Evolutionary conservation across 2,113 vertebrate genomes (phyloP).

Genomic region (Fukomys damarensis): DNA sequence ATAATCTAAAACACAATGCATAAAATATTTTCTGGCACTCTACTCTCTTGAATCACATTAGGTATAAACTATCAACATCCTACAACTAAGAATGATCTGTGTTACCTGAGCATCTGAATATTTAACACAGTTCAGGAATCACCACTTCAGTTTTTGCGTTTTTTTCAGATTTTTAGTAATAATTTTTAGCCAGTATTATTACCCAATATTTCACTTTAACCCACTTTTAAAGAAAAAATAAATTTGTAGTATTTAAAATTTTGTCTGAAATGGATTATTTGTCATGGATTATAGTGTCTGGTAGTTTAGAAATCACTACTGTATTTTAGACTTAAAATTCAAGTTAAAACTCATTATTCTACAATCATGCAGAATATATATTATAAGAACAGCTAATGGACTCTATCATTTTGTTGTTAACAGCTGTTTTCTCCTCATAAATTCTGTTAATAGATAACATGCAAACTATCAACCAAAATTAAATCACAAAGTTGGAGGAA

Average conservation of each 20-base stretch:
- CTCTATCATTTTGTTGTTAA: slow-evolving; percentile 76
- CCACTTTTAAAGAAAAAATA: slow-evolving; percentile 24
- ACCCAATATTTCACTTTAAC: neutral
- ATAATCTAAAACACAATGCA: neutral
- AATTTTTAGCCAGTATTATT: neutral
- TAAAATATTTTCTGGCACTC: neutral
- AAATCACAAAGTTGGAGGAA: slow-evolving; percentile 73
- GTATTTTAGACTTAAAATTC: slow-evolving; percentile 84
- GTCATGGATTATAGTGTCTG: slow-evolving; percentile 79
- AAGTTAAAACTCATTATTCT: slow-evolving; percentile 84
- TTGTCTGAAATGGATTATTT: slow-evolving; percentile 76
- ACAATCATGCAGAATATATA: slow-evolving; percentile 82
- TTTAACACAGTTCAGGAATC: neutral
- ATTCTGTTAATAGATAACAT: slow-evolving; percentile 59
- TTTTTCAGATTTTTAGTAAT: neutral
- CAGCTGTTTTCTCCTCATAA: slow-evolving; percentile 83
- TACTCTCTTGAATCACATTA: neutral
- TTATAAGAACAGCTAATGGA: slow-evolving; percentile 84
- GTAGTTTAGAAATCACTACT: slow-evolving; percentile 79
- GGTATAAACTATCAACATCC: neutral
- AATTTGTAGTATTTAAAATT: slow-evolving; percentile 37
- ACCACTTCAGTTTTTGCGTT: neutral
- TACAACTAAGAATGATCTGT: neutral
- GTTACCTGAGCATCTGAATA: neutral
- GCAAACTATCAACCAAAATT: slow-evolving; percentile 65